Percentiles rank a stretch among this genome's conserved stretches.
phyloP scores from a whole-genome alignment of 2,888 invertebrate species.

The Drosophila mayaguana region DNA sequence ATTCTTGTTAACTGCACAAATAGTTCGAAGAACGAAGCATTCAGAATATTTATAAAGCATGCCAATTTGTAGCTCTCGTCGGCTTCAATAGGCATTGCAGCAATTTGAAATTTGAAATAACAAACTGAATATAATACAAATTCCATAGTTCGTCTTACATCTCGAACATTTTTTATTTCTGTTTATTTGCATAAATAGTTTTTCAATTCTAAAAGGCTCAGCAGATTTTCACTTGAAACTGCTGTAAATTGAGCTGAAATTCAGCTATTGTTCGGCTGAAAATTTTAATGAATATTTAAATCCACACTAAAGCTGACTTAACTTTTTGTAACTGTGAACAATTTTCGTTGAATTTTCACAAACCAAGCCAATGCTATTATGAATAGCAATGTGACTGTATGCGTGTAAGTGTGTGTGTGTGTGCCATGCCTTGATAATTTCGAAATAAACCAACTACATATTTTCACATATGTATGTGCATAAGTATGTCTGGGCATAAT shows the following conservation, averaged over 20 bases:
- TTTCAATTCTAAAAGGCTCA: neutral
- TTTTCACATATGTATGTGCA: slow-evolving; percentile 19
- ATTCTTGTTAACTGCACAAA: neutral
- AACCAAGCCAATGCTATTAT: slow-evolving; percentile 23
- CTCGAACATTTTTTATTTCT: neutral
- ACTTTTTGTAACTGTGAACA: slow-evolving; percentile 23
- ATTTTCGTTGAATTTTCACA: slow-evolving; percentile 14
- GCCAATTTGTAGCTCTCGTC: neutral
- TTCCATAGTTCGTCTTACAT: neutral
- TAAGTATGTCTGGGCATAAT: slow-evolving; percentile 27
- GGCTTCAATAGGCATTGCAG: neutral
- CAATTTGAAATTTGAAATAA: too few species aligned
- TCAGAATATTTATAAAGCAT: neutral
- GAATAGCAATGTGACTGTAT: slow-evolving; percentile 5
- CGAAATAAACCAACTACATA: slow-evolving; percentile 36
- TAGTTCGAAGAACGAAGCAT: neutral
- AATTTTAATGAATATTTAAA: slow-evolving; percentile 26
- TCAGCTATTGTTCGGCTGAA: slow-evolving; percentile 3
- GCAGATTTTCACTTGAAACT: neutral
- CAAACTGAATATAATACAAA: neutral
- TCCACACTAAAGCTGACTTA: slow-evolving; percentile 18
- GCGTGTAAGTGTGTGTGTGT: slow-evolving; percentile 4
- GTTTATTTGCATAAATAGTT: slow-evolving; percentile 5
- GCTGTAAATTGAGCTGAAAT: slow-evolving; percentile 8
- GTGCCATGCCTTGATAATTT: slow-evolving; percentile 48